Evolutionary conservation across 2,113 vertebrate species (phyloP).

Genomic region (Alethe diademata): DNA sequence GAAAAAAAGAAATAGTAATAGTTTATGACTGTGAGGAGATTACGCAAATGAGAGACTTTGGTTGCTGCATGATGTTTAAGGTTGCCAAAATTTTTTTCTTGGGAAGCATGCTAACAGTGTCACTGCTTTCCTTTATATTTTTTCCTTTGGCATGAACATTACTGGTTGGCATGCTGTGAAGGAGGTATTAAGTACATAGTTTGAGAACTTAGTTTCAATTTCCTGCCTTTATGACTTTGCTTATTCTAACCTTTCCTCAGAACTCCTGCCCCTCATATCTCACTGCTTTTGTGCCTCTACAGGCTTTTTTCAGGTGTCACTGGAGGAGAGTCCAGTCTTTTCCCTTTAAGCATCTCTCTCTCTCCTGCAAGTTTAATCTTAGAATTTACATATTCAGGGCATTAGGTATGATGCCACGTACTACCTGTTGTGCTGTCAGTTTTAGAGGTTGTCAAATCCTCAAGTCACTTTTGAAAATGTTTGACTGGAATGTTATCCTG

Average conservation of each 20-base stretch:
- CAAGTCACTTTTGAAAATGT: background rate
- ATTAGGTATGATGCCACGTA: background rate
- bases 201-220: background rate
- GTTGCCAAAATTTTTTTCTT: background rate
- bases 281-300: background rate
- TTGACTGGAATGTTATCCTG: fast-evolving
- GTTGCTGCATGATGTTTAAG: background rate
- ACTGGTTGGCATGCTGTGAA: background rate
- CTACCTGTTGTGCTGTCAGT: background rate
- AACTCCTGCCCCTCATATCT: background rate
- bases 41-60: background rate
- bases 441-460: background rate
- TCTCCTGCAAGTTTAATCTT: background rate
- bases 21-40: background rate
- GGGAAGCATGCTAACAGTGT: background rate
- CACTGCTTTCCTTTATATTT: background rate
- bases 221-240: background rate
- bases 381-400: background rate
- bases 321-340: background rate
- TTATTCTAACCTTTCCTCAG: background rate
- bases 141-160: background rate
- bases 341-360: background rate
- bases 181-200: background rate
- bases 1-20: background rate
- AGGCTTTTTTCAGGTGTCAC: background rate